Base-by-base conservation (phyloP, 23 tunicate species). In the Styela clava region DNA sequence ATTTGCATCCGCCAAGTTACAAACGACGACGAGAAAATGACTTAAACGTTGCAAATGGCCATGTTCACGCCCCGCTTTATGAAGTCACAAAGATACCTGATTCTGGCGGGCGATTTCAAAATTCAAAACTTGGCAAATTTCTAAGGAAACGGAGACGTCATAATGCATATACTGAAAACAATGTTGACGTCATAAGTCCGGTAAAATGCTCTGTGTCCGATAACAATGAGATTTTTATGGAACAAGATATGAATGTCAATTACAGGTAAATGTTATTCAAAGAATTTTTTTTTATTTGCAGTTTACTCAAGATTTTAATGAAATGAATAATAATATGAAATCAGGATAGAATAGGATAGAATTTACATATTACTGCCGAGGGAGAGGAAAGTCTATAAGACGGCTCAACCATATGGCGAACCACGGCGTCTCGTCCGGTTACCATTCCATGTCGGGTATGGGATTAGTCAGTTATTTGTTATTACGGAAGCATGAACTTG, bases 1-100 rank as follows among this genome's bases (percentile, higher is more conserved):
- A 88, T 34, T 23, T 79, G 2, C 83, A 63, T 63, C 88, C 83
- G 2, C 87, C 87, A 1, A 36, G 74, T 72, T 33, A 24, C 28
- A 83, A 77, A 62, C 67, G 79, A 64, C 69, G 70, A 70, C 30
- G 32, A 31, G 35, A 86, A 29, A 52, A n/a, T 37, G 56, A 44
- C 56, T 44, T 44, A 12, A 44, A 44, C 56, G 56, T 44, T 44
- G 9, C 7, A 44, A 44, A 5, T 44, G 56, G 56, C 7, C 56
- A 44, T 44, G 56, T 44, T 65, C 77, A 71, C 27, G 24, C 77
- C 7, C 77, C 77, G 35, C 77, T 71, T 30, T 71, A 71, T 32
- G 77, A 28, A 20, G 77, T 71, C 37, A 71, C 77, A 30, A 71
- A 71, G 37, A 71, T 71, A n/a, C 34, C 34, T 31, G 16, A 30